Conservation (phyloP, 1,140 invertebrate genomes). For the Maconellicoccus hirsutus region DNA sequence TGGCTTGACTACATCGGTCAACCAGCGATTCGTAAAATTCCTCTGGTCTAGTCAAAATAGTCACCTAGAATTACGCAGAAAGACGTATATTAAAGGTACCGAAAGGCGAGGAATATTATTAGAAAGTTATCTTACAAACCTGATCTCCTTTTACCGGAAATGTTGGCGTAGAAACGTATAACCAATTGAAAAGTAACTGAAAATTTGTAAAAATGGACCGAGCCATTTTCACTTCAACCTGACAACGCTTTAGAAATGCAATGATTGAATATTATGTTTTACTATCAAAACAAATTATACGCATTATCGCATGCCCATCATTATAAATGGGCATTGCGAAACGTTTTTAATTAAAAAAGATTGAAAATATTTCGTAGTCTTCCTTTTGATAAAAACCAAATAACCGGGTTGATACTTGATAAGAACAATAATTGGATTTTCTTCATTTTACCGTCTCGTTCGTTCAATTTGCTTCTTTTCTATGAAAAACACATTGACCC, state of each 20-base stretch:
- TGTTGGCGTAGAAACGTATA: slow-evolving; percentile 52
- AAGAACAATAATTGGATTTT: too few species aligned
- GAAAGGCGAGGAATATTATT: too few species aligned
- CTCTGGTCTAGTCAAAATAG: slow-evolving; percentile 55
- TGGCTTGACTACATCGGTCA: slow-evolving; percentile 54
- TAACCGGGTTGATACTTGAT: too few species aligned
- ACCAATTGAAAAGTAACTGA: slow-evolving; percentile 40
- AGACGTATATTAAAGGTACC: too few species aligned
- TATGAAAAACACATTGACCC: too few species aligned
- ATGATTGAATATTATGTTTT: background rate
- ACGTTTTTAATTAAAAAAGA: too few species aligned
- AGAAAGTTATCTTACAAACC: slow-evolving; percentile 31
- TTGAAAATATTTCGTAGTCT: too few species aligned
- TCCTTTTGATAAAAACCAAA: too few species aligned
- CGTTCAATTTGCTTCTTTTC: too few species aligned
- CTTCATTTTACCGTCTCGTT: too few species aligned
- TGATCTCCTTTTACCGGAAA: slow-evolving; percentile 57
- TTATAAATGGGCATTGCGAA: too few species aligned
- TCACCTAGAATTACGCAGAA: slow-evolving; percentile 28
- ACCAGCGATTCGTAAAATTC: slow-evolving; percentile 65
- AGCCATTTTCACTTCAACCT: background rate
- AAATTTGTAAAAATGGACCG: background rate
- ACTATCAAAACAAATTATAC: background rate
- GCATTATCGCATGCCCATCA: background rate
- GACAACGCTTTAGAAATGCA: background rate